Conservation (phyloP, 2,797 vertebrate species). For the Distichodus sexfasciatus region DNA sequence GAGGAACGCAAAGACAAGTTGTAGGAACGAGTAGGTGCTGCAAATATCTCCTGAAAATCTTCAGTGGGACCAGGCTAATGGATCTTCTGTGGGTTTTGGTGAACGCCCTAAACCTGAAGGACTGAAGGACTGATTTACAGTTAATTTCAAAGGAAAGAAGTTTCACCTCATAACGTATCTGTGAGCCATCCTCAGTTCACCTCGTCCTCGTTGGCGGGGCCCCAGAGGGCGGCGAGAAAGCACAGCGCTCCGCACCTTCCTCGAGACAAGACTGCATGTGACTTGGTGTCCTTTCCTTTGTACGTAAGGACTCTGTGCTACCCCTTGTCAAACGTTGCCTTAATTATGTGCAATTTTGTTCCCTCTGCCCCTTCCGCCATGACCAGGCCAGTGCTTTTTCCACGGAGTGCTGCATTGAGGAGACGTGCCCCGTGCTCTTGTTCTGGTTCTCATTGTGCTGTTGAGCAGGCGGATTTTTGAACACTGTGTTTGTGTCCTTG, state of each 20-base stretch:
- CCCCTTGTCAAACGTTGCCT: slow-evolving; percentile 64
- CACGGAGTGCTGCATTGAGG: slow-evolving; percentile 21
- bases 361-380: slow-evolving; percentile 56
- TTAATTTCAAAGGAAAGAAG: not conserved
- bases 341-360: slow-evolving; percentile 61
- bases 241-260: slow-evolving; percentile 1
- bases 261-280: slow-evolving; percentile 17
- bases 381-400: slow-evolving; percentile 44
- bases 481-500: slow-evolving; percentile 47
- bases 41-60: not conserved
- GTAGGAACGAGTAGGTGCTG: not conserved
- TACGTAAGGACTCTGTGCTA: slow-evolving; percentile 55
- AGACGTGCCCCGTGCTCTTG: slow-evolving; percentile 23
- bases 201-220: not conserved
- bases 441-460: slow-evolving; percentile 41
- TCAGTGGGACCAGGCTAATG: not conserved
- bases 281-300: slow-evolving; percentile 39
- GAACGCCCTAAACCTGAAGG: not conserved
- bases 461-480: slow-evolving; percentile 20
- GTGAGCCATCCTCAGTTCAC: not conserved
- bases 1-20: slow-evolving; percentile 1
- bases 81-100: slow-evolving; percentile 4
- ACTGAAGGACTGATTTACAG: not conserved
- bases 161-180: not conserved
- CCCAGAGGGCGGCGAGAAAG: slow-evolving; percentile 1